Percentiles rank a stretch among this genome's conserved stretches.
Evolutionary conservation across 1,140 invertebrate species (phyloP).

Genomic region (Lucilia cuprina): DNA sequence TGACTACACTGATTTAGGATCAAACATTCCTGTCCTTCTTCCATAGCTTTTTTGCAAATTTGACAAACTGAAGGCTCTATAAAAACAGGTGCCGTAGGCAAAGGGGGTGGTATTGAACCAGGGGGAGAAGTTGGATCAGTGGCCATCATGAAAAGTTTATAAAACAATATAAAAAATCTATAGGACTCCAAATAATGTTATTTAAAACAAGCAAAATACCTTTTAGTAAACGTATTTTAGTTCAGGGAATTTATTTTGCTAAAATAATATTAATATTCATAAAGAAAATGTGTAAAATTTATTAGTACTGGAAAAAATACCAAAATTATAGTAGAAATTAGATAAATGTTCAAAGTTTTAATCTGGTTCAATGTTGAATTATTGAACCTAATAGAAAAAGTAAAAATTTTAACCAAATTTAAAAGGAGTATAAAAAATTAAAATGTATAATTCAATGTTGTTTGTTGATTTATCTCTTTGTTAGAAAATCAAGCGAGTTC

Average conservation of each 20-base stretch:
- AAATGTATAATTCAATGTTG: too few relatives aligned
- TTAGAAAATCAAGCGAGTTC: too few relatives aligned
- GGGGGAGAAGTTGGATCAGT: background rate
- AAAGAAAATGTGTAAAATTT: too few relatives aligned
- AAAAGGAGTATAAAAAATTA: too few relatives aligned
- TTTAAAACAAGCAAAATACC: background rate
- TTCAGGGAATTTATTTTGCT: background rate
- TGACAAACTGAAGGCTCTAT: background rate
- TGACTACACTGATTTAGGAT: background rate
- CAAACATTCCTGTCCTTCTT: background rate
- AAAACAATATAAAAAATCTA: background rate
- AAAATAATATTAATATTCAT: too few relatives aligned
- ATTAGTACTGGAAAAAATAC: too few relatives aligned
- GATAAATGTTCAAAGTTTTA: too few relatives aligned
- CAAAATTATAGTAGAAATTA: too few relatives aligned
- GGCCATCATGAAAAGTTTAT: background rate
- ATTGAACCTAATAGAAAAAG: too few relatives aligned
- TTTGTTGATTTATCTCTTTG: too few relatives aligned
- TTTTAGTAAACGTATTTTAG: background rate
- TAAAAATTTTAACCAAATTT: too few relatives aligned
- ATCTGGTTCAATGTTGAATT: too few relatives aligned
- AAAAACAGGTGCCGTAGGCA: background rate
- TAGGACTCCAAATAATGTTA: background rate
- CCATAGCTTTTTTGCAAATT: background rate
- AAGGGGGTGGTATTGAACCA: background rate